Evolutionary conservation across 2,113 vertebrate species (phyloP).

Genomic region (Cygnus buccinator): DNA sequence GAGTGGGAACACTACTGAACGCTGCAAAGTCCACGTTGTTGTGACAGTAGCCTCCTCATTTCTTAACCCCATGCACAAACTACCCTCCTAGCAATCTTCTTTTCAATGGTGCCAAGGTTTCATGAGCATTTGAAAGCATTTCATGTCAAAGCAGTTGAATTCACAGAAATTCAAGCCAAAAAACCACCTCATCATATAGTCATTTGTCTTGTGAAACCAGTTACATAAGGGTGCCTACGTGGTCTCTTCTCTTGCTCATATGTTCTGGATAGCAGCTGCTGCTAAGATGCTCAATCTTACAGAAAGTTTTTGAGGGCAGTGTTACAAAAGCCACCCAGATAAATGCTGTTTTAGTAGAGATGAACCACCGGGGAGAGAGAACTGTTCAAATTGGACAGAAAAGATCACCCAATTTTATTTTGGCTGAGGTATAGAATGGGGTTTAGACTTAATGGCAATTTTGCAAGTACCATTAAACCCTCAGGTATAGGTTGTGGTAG

Average conservation of each 20-base stretch:
- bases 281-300: background rate
- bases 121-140: background rate
- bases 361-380: too few species aligned
- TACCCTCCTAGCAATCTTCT: background rate
- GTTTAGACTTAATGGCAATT: background rate
- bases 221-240: background rate
- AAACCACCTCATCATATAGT: background rate
- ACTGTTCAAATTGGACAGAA: background rate
- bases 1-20: rapidly evolving
- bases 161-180: background rate
- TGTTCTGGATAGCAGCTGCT: background rate
- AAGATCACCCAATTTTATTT: background rate
- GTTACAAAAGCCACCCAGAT: background rate
- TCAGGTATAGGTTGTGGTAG: background rate
- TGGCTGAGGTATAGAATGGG: background rate
- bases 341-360: background rate
- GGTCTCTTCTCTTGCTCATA: background rate
- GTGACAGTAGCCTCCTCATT: rapidly evolving
- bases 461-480: too few species aligned
- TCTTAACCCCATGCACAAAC: background rate
- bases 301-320: background rate
- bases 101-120: background rate
- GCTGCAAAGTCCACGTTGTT: rapidly evolving
- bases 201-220: background rate
- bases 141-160: background rate